Conservation (phyloP, 2,113 vertebrate genomes). For the Oryctolagus cuniculus region DNA sequence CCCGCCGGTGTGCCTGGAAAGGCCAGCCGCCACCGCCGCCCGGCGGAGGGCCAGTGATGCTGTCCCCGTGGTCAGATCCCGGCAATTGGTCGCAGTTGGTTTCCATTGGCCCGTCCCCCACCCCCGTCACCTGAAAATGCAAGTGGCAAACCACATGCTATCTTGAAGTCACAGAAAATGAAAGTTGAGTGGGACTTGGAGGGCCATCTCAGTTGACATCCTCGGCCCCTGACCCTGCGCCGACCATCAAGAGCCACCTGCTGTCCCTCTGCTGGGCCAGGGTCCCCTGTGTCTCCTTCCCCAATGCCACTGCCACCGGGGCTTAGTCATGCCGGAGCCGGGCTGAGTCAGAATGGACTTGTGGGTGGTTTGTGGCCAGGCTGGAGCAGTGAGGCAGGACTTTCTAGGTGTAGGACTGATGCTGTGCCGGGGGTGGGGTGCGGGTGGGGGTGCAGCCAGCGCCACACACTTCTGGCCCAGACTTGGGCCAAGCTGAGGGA, state of each 20-base stretch:
- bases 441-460: neutral
- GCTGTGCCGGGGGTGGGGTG: neutral
- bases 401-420: conserved; percentile 75
- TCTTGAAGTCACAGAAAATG: conserved; percentile 79
- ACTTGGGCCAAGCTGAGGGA: neutral
- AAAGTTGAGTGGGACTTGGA: conserved; percentile 66
- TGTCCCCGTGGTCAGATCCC: neutral
- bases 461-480: neutral
- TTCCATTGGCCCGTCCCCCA: conserved; percentile 49
- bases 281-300: conserved; percentile 36
- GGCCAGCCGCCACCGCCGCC: neutral
- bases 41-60: neutral
- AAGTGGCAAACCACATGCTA: conserved; percentile 79
- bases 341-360: conserved; percentile 79
- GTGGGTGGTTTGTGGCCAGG: conserved; percentile 81
- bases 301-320: conserved; percentile 24
- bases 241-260: neutral
- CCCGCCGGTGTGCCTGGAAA: neutral
- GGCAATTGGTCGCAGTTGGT: neutral
- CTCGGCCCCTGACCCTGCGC: neutral
- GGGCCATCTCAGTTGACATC: neutral
- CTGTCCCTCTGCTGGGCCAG: neutral
- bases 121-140: conserved; percentile 65
- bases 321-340: conserved; percentile 75
- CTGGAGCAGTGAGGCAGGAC: conserved; percentile 72